Base-by-base conservation (phyloP, 2,797 vertebrate genomes). In the Lates japonicus region DNA sequence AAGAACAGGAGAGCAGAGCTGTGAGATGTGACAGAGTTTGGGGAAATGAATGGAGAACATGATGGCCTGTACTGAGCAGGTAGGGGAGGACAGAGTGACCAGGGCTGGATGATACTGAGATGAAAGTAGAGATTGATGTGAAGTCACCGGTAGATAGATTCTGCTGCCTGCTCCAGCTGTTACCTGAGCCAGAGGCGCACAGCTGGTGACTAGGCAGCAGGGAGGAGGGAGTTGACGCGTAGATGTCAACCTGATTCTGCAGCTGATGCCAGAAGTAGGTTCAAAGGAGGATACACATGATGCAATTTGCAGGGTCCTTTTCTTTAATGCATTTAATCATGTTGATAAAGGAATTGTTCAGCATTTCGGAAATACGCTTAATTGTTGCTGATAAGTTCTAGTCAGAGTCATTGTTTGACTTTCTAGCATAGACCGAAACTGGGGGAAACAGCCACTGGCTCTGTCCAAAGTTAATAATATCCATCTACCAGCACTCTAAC, bases 81-180 rank as follows among this genome's bases (percentile, higher is more conserved):
- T 75, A 51, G 42, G 79, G 82, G 76, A 76, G 72, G 85, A 84
- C 75, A 57, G 55, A 59, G 44, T 75, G 64, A 90, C 85, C n/a
- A 59, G 49, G 62, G 33, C 42, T 48, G 42, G 69, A 69, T 74
- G 88, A 88, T 83, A 46, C 64, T 58, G 72, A 81, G 89, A 87
- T 82, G 71, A 82, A 89, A 83, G 76, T 55, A 80, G 70, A 70
- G 78, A 77, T 78, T 81, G 80, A 86, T 87, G n/a, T n/a, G 74
- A 83, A 84, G 82, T 82, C 72, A 19, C 70, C 3, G 69, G 70
- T 88, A 88, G 89, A 88, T 92, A 85, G n/a, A n/a, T n/a, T n/a
- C n/a, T n/a, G n/a, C n/a, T 83, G 83, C 83, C 79, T 29, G 41
- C 83, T 84, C 78, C 87, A 86, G 89, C 80, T 91, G 88, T 87